Conservation (phyloP, 2,113 vertebrate species). For the Periophthalmodon schlosseri region DNA sequence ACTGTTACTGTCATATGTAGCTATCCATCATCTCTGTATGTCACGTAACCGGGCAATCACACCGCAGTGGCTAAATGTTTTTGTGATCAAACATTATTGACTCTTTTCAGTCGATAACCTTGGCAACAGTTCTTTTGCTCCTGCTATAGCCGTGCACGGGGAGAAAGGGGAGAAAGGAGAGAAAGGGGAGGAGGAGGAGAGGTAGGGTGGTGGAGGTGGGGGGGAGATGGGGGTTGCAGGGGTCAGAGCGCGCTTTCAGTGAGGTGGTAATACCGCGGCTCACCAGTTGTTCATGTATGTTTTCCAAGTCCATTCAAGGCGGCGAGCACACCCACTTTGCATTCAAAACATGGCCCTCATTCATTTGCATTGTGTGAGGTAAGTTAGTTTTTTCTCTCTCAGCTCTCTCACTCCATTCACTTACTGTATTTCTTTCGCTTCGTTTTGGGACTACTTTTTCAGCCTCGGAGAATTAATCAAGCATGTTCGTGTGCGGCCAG, state of each 20-base stretch:
- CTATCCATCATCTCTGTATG: constrained; percentile 49
- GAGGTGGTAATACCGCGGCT: constrained; percentile 33
- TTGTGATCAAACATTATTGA: constrained; percentile 81
- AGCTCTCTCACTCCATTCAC: not conserved
- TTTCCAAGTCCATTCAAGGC: constrained; percentile 35
- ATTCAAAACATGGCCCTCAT: constrained; percentile 41
- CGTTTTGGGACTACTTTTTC: constrained; percentile 11
- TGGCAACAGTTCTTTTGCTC: constrained; percentile 72
- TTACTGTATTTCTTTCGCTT: constrained; percentile 7
- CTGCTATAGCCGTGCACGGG: constrained; percentile 38
- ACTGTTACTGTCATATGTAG: constrained; percentile 46
- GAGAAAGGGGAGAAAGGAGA: constrained; percentile 14
- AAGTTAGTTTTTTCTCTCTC: not conserved
- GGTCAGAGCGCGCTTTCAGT: constrained; percentile 23
- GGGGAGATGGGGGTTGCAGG: not conserved
- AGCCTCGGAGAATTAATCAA: constrained; percentile 59
- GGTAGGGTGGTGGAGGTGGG: not conserved
- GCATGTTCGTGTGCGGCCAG: constrained; percentile 58
- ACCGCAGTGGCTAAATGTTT: constrained; percentile 67
- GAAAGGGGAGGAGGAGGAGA: not conserved
- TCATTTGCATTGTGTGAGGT: constrained; percentile 42
- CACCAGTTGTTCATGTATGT: constrained; percentile 14
- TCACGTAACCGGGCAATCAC: constrained; percentile 44
- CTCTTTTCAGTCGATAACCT: constrained; percentile 71
- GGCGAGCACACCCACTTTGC: constrained; percentile 42